phyloP scores from a whole-genome alignment of 2,888 invertebrate species.

The Trimorus sp. region DNA sequence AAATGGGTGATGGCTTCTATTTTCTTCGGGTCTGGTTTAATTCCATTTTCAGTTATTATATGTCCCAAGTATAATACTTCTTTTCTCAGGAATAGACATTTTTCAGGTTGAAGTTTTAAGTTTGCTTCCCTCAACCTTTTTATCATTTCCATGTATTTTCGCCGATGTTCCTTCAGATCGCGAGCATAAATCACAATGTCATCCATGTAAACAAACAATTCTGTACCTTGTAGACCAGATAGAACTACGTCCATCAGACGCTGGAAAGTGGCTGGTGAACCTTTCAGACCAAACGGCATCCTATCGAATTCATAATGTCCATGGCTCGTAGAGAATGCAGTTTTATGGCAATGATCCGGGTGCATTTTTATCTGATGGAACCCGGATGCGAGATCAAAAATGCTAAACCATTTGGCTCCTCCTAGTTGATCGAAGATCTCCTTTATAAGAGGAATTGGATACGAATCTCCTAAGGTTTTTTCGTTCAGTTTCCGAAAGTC shows the following conservation, averaged over 20 bases:
- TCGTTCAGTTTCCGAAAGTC: slow-evolving; percentile 3
- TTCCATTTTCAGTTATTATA: not conserved
- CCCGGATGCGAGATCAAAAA: not conserved
- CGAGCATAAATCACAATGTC: not conserved
- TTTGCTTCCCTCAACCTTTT: not conserved
- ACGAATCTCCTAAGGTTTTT: not conserved
- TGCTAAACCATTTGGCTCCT: not conserved
- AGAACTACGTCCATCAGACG: not conserved
- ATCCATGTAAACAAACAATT: slow-evolving; percentile 1
- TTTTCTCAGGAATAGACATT: not conserved
- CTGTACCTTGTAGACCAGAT: not conserved
- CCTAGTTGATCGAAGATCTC: not conserved
- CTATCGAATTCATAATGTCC: not conserved
- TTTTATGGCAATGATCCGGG: not conserved
- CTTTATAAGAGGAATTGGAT: not conserved
- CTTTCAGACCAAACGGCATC: not conserved
- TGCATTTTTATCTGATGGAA: not conserved
- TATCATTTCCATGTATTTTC: not conserved
- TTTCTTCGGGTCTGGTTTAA: slow-evolving; percentile 10
- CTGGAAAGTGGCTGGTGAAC: not conserved
- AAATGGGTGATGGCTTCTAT: not conserved
- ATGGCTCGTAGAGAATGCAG: not conserved
- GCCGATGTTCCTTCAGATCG: not conserved
- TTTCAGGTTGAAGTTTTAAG: slow-evolving; percentile 7
- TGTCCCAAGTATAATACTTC: slow-evolving; percentile 5